Evolutionary conservation across 1,140 invertebrate species (phyloP).

Genomic region (Sitobion miscanthi): DNA sequence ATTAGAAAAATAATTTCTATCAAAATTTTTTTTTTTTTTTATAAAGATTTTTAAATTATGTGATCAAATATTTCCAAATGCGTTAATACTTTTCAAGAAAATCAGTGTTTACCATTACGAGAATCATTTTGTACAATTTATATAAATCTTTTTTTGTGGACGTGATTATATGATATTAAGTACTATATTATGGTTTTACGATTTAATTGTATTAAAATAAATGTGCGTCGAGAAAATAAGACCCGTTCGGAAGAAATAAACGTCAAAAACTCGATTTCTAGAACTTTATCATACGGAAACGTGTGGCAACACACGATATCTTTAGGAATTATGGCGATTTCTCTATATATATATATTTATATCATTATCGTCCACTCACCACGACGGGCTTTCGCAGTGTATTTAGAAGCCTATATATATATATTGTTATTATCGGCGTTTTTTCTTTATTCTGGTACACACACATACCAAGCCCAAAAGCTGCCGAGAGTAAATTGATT

Average conservation of each 20-base stretch:
- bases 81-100: too few species aligned
- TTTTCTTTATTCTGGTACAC: not conserved
- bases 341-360: not conserved
- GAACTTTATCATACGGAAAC: not conserved
- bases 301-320: not conserved
- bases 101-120: too few species aligned
- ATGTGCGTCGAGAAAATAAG: not conserved
- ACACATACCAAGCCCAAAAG: not conserved
- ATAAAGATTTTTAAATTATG: too few species aligned
- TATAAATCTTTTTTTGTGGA: not conserved
- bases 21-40: too few species aligned
- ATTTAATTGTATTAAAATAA: not conserved
- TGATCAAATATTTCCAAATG: too few species aligned
- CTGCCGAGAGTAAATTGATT: constrained; percentile 35
- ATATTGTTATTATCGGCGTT: not conserved
- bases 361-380: not conserved
- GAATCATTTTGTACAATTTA: not conserved
- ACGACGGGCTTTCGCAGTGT: not conserved
- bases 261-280: not conserved
- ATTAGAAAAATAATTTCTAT: too few species aligned
- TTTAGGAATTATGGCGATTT: not conserved
- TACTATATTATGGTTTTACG: not conserved
- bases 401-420: constrained; percentile 22
- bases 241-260: not conserved
- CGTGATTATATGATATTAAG: not conserved